These are phyloP conservation scores for Bombus confusus DNA, from an alignment of 1,140 invertebrate genomes.

Conservation along the genomic window DNA sequence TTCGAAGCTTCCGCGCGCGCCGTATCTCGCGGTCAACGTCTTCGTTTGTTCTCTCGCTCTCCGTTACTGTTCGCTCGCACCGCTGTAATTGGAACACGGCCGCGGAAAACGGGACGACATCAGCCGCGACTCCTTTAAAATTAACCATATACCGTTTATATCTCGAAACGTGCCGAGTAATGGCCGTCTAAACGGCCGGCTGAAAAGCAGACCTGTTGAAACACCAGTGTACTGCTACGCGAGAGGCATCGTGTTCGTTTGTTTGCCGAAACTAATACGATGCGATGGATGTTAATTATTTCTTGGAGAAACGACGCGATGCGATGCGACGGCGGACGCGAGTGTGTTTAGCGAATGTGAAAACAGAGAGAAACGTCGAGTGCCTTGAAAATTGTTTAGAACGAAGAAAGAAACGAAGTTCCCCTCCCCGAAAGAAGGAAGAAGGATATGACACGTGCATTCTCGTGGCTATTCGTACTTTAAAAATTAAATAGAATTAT, in stretches of 20 bases:
- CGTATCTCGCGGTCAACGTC: slow-evolving; percentile 15
- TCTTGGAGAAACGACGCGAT: not conserved
- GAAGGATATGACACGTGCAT: too few species aligned
- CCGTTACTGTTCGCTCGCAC: not conserved
- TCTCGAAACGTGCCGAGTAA: slow-evolving; percentile 26
- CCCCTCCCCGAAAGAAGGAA: too few species aligned
- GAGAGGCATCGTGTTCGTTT: not conserved
- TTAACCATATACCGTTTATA: slow-evolving; percentile 53
- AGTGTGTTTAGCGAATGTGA: too few species aligned
- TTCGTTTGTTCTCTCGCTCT: not conserved
- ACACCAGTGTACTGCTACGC: not conserved
- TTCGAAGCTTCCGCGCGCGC: not conserved
- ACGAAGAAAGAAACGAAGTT: too few species aligned
- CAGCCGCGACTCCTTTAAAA: slow-evolving; percentile 49
- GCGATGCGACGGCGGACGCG: too few species aligned
- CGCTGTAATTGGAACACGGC: slow-evolving; percentile 4
- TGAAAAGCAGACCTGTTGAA: slow-evolving; percentile 36
- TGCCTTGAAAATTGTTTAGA: too few species aligned
- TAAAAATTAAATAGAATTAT: too few species aligned
- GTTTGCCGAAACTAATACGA: not conserved
- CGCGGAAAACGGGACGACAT: slow-evolving; percentile 14
- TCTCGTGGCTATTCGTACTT: too few species aligned
- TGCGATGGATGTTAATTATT: not conserved
- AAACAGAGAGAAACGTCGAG: too few species aligned
- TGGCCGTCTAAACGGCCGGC: slow-evolving; percentile 4